Base-by-base conservation (phyloP, 2,888 invertebrate species). In the Heteromyza rotundicornis region DNA sequence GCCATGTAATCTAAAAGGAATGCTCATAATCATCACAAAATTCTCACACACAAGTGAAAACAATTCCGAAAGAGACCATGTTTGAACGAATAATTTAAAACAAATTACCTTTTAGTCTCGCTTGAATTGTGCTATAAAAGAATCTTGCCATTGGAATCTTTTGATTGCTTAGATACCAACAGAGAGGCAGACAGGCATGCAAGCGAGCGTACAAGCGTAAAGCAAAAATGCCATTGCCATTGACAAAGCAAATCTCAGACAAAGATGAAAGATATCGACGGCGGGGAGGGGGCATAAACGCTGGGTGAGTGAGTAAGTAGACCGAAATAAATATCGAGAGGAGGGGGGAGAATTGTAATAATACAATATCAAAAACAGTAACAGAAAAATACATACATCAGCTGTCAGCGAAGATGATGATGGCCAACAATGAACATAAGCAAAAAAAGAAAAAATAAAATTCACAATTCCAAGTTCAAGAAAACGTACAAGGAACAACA, bases 31-130 rank as follows among this genome's bases (percentile, higher is more conserved):
- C n/a, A n/a, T n/a, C n/a, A n/a, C n/a, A n/a, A n/a, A n/a, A n/a
- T n/a, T n/a, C n/a, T n/a, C n/a, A n/a, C n/a, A n/a, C n/a, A n/a
- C n/a, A 40, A 40, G 16, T 14, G 40, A 40, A 40, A 40, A 40
- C n/a, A 40, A 40, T 40, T 40, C 14, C 40, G n/a, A 40, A 3
- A 10, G 3, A n/a, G 40, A 10, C 20, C 50, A 50, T 19, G n/a
- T 50, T 50, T 50, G 50, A 19, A 50, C 2, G n/a, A 14, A 3
- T n/a, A 50, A 50, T 50, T 50, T 50, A 19, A 50, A 50, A 50
- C 50, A 50, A 50, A 50, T 50, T 50, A 50, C 20, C 50, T 50
- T 19, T 50, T 50, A 50, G 50, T 50, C 50, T 50, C 50, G 50
- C 50, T 12, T 50, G 10, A 50, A 50, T 50, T 50, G 50, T 12